phyloP scores from a whole-genome alignment of 30 jellyfish, hydroid and myxozoan species.

The Hydra vulgaris region DNA sequence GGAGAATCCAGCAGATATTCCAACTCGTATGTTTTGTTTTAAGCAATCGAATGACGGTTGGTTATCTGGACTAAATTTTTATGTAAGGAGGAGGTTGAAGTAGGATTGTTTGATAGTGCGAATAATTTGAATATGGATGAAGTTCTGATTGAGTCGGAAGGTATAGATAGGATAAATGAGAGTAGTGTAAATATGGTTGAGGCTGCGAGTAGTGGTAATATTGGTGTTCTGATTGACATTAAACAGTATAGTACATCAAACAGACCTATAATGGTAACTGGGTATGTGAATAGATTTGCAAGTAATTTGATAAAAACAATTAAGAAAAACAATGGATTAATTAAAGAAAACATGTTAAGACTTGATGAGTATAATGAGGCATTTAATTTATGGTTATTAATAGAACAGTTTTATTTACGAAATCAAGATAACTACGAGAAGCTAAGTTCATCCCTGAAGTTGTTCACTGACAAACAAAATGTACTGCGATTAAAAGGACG shows the following conservation, averaged over 20 bases:
- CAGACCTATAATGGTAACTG: no score
- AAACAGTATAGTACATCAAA: no score
- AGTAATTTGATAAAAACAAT: no score
- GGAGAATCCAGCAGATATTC: slow-evolving; percentile 40
- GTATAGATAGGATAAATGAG: background rate
- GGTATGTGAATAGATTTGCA: no score
- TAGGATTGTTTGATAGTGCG: no score
- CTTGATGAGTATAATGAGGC: no score
- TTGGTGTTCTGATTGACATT: background rate
- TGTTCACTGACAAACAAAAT: slow-evolving; percentile 1
- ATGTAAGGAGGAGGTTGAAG: background rate
- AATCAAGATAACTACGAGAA: slow-evolving; percentile 3
- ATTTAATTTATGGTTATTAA: slow-evolving; percentile 6
- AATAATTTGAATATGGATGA: no score
- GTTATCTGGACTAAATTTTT: slow-evolving; percentile 20
- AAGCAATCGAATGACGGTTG: slow-evolving; percentile 12
- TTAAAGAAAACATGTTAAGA: no score
- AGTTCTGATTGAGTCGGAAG: no score
- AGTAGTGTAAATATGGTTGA: background rate
- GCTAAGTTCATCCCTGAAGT: background rate
- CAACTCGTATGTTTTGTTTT: slow-evolving; percentile 7
- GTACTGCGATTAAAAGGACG: slow-evolving; percentile 17
- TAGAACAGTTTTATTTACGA: background rate
- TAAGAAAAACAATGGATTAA: no score
- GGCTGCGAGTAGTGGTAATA: background rate